Evolutionary conservation across 1,140 invertebrate species (phyloP), one percentile per base, ranked within the genome.

Genomic region (Meloidogyne chitwoodi): DNA sequence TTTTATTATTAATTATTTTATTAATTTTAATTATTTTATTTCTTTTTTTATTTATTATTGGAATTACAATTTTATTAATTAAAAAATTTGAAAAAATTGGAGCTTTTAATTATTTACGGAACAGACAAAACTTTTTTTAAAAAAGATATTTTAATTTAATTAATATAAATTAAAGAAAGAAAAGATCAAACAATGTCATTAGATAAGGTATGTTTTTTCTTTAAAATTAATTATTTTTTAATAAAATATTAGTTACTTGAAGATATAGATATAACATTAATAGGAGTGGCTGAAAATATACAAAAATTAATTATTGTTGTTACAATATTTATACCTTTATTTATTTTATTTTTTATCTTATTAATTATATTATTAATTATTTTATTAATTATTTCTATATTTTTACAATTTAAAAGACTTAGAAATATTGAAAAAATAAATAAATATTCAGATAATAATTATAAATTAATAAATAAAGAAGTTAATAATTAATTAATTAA

Each of bases 371-470:
- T 73, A 48, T 31, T 75, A 26, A 72, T 75, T 34, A 34, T n/a
- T 26, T 29, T 75, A n/a, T 44, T 75, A 41, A 62, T 75, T 19
- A 27, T 75, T 31, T 68, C 73, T 41, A 27, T 75, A 26, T 66
- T 68, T 68, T 41, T 75, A 27, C 73, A 75, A 56, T 75, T 66
- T 31, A 75, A 75, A 72, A 56, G 34, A 38, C 70, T 64, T 34
- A 44, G 44, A 22, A 41, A 44, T 16, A 44, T 44, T 16, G 16
- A 14, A 44, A 44, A 44, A 44, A 44, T 1, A 16, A 44, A 44
- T 2, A 19, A 44, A 44, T 44, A 8, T 44, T 44, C 16, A 44
- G 16, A 44, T 2, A 44, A 8, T 44, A 1, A 41, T 8, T 41
- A 14, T 41, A 41, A 41, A 41, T 44, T 44, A 2, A 44, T 16